Percentiles rank a stretch among this genome's conserved stretches.
Evolutionary conservation across 2,888 invertebrate genomes (phyloP).

Genomic region (Temnothorax rugatulus): DNA sequence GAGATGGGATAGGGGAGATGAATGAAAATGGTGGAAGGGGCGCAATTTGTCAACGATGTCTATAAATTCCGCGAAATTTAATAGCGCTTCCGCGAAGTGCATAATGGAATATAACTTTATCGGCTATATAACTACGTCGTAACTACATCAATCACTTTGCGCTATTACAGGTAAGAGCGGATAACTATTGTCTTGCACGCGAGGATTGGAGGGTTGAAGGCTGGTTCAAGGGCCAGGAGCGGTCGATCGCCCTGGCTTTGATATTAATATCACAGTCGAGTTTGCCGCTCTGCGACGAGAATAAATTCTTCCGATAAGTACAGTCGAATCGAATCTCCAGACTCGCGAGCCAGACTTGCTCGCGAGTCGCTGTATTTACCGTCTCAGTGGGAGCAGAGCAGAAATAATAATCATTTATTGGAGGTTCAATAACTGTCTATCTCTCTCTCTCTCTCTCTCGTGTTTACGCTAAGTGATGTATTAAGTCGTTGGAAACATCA

Average conservation of each 20-base stretch:
- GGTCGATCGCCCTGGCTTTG: conserved; percentile 50
- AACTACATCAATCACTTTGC: conserved; percentile 53
- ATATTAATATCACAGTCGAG: conserved; percentile 49
- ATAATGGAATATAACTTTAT: conserved; percentile 50
- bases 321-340: conserved; percentile 28
- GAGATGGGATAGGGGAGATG: not conserved
- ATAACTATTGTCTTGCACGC: conserved; percentile 49
- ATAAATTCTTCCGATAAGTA: conserved; percentile 51
- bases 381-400: not conserved
- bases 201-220: conserved; percentile 40
- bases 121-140: conserved; percentile 32
- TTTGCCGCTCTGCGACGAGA: conserved; percentile 45
- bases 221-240: conserved; percentile 29
- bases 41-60: conserved; percentile 24
- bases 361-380: not conserved
- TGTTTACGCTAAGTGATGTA: not conserved
- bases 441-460: not conserved
- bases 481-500: not conserved
- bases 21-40: not conserved
- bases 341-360: not conserved
- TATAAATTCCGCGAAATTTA: conserved; percentile 36
- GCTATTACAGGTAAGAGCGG: conserved; percentile 34
- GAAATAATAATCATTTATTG: conserved; percentile 39
- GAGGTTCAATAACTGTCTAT: not conserved
- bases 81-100: conserved; percentile 29